These are phyloP conservation scores for Poeciliopsis turrubarensis DNA, from an alignment of 2,113 vertebrate genomes.

Conservation along the genomic window DNA sequence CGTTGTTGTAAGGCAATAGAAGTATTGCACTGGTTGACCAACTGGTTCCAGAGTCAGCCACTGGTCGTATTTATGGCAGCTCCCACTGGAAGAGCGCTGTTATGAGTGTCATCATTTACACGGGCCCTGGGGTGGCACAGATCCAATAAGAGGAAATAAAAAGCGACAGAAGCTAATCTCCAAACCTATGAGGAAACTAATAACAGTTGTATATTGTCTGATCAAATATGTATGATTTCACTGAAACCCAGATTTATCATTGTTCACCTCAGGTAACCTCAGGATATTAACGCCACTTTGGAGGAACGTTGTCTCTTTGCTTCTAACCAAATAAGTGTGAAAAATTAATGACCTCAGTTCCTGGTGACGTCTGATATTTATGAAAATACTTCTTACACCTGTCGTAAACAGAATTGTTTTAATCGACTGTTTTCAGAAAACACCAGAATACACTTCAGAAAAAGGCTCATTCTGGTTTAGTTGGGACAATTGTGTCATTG, in stretches of 20 bases:
- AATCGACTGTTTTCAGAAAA: too few relatives aligned
- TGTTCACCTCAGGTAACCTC: constrained; percentile 26
- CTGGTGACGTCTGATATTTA: constrained; percentile 48
- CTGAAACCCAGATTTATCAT: constrained; percentile 21
- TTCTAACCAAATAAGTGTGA: constrained; percentile 27
- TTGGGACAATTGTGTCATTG: too few relatives aligned
- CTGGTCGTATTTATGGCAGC: constrained; percentile 20
- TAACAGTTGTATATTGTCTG: constrained; percentile 56
- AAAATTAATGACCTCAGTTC: constrained; percentile 25
- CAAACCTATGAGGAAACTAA: constrained; percentile 20
- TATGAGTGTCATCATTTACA: constrained; percentile 41
- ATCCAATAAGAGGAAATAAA: constrained; percentile 32
- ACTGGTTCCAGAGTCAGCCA: constrained; percentile 18
- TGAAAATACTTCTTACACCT: neutral
- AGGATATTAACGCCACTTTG: constrained; percentile 25
- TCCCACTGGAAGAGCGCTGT: constrained; percentile 9
- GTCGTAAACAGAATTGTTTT: too few relatives aligned
- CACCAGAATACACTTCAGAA: too few relatives aligned
- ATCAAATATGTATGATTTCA: constrained; percentile 46
- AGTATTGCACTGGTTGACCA: neutral
- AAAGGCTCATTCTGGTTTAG: too few relatives aligned
- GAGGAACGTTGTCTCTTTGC: constrained; percentile 23
- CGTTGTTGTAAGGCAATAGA: too few relatives aligned
- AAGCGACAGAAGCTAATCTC: constrained; percentile 51
- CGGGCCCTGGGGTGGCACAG: constrained; percentile 14